phyloP scores from a whole-genome alignment of 1,140 invertebrate species.

The Drosophila bocki region DNA sequence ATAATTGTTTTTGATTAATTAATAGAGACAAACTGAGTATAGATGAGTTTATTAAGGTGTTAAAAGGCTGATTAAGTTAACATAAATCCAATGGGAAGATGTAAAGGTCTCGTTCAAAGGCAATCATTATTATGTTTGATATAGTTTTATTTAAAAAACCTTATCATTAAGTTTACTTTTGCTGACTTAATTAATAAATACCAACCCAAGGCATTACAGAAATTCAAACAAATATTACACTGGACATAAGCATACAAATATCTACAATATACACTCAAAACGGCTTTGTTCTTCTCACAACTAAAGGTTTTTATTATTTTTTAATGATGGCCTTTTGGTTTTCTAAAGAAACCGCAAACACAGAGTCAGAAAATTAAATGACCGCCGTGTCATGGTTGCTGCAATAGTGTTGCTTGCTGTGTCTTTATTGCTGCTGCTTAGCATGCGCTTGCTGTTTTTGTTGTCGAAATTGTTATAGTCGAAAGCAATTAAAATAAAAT shows the following conservation, averaged over 20 bases:
- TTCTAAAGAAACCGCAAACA: conserved; percentile 34
- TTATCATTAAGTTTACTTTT: no score
- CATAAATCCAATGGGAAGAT: neutral
- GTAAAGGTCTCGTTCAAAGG: no score
- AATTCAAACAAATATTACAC: neutral
- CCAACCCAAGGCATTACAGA: neutral
- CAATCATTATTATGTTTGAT: no score
- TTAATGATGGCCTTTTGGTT: conserved; percentile 58
- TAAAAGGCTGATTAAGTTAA: neutral
- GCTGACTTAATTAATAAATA: no score
- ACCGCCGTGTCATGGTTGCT: conserved; percentile 40
- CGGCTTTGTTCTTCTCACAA: conserved; percentile 5
- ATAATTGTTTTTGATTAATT: neutral
- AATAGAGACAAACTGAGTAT: neutral
- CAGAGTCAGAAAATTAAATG: conserved; percentile 28
- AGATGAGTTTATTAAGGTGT: neutral
- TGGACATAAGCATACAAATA: conserved; percentile 7
- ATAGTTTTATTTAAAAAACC: no score
- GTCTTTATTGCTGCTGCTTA: conserved; percentile 25
- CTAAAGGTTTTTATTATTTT: conserved; percentile 55
- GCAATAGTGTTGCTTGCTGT: conserved; percentile 12
- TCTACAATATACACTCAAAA: conserved; percentile 5
- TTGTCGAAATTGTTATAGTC: conserved; percentile 48
- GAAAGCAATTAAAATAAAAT: conserved; percentile 76
- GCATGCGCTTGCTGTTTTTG: conserved; percentile 15